Percentiles rank a stretch among this genome's conserved stretches.
Evolutionary conservation across 1,140 invertebrate species (phyloP).

Genomic region (Penaeus vannamei): DNA sequence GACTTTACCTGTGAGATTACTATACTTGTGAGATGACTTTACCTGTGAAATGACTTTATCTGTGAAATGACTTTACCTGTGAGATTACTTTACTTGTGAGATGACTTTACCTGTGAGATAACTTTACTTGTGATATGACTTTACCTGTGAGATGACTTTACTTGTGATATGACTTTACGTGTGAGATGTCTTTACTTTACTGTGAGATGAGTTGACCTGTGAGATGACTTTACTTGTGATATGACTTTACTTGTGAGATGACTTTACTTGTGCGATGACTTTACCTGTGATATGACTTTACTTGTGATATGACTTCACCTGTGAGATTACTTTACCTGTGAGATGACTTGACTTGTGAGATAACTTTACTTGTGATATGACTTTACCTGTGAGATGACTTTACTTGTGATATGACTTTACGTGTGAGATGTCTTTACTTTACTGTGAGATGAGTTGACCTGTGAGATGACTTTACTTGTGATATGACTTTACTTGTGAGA

Average conservation of each 20-base stretch:
- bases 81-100: no score
- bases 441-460: no score
- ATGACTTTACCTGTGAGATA: constrained; percentile 68
- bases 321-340: no score
- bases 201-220: no score
- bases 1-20: constrained; percentile 69
- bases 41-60: constrained; percentile 61
- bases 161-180: constrained; percentile 63
- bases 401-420: constrained; percentile 45
- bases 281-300: constrained; percentile 69
- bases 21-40: no score
- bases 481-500: no score
- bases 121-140: not conserved
- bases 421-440: constrained; percentile 69
- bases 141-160: constrained; percentile 68
- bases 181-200: constrained; percentile 68
- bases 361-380: no score
- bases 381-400: constrained; percentile 68
- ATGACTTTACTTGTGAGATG: no score
- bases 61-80: no score
- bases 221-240: constrained; percentile 68
- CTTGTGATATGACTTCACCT: no score
- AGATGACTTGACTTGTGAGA: constrained; percentile 68
- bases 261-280: not conserved
- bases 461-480: constrained; percentile 67